Evolutionary conservation across 2,797 vertebrate species (phyloP).

Genomic region (Sciurus carolinensis): DNA sequence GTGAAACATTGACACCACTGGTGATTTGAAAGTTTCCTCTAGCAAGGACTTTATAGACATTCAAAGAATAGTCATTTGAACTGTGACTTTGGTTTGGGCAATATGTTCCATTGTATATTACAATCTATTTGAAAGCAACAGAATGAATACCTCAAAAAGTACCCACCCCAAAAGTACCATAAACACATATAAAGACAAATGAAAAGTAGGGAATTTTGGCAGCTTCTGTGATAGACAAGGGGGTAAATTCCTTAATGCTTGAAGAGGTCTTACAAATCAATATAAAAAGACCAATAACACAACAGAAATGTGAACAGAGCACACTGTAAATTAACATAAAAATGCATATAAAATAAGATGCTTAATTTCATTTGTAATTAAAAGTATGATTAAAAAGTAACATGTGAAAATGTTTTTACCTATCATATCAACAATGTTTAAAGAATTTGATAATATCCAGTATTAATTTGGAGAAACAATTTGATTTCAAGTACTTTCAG

Average conservation of each 20-base stretch:
- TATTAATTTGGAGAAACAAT: constrained; percentile 14
- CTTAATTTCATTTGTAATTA: constrained; percentile 14
- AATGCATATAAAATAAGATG: background rate
- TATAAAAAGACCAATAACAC: constrained; percentile 32
- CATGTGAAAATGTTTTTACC: background rate
- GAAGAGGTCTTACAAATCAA: constrained; percentile 18
- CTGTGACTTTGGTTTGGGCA: constrained; percentile 1
- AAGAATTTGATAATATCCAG: background rate
- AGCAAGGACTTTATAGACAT: background rate
- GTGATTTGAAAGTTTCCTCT: background rate
- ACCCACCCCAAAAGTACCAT: background rate
- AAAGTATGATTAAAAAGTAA: constrained; percentile 8
- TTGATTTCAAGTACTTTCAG: background rate
- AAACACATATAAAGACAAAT: constrained; percentile 60
- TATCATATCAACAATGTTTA: constrained; percentile 32
- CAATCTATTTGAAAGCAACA: constrained; percentile 39
- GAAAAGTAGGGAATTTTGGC: constrained; percentile 13
- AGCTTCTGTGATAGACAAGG: background rate
- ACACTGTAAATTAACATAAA: constrained; percentile 17
- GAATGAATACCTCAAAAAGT: constrained; percentile 44
- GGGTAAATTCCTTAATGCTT: constrained; percentile 55
- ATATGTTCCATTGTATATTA: constrained; percentile 14
- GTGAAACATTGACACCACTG: background rate
- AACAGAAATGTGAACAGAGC: constrained; percentile 57
- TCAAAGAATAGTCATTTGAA: constrained; percentile 6